phyloP scores from a whole-genome alignment of 2,797 vertebrate species.

The Notoglanidium macrostoma region DNA sequence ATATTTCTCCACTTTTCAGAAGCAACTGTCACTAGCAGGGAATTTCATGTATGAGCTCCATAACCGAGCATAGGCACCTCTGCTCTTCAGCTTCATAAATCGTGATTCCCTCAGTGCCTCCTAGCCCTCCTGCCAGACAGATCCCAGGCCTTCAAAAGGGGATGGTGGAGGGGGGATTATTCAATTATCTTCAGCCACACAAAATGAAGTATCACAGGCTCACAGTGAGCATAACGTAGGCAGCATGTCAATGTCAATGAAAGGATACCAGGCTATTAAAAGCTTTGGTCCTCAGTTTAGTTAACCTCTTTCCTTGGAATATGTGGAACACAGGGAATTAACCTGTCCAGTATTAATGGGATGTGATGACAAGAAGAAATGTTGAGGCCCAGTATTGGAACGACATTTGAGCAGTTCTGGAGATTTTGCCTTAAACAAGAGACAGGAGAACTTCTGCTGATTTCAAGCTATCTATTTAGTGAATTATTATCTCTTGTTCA shows the following conservation, averaged over 20 bases:
- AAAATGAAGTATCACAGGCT: constrained; percentile 47
- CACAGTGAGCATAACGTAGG: constrained; percentile 12
- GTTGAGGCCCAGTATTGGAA: not conserved
- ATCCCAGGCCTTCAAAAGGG: constrained; percentile 31
- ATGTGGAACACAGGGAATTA: not conserved
- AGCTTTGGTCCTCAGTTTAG: constrained; percentile 34
- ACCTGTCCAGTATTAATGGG: not conserved
- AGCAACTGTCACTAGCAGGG: constrained; percentile 40
- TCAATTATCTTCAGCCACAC: constrained; percentile 48
- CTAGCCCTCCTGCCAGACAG: constrained; percentile 32
- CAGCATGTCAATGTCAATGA: constrained; percentile 35
- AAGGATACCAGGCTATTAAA: constrained; percentile 36
- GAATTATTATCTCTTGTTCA: constrained; percentile 3
- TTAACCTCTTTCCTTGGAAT: constrained; percentile 34
- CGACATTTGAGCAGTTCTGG: not conserved
- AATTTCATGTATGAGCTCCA: constrained; percentile 49
- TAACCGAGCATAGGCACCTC: constrained; percentile 49
- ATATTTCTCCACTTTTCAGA: constrained; percentile 50
- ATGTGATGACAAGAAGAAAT: constrained; percentile 3
- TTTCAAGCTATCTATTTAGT: not conserved
- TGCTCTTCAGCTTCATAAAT: constrained; percentile 47
- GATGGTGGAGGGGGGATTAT: constrained; percentile 21
- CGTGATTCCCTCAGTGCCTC: constrained; percentile 34
- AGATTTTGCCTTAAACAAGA: not conserved
- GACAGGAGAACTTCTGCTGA: not conserved